phyloP scores from a whole-genome alignment of 2,888 invertebrate genomes.

The Cyclophora albipunctata region DNA sequence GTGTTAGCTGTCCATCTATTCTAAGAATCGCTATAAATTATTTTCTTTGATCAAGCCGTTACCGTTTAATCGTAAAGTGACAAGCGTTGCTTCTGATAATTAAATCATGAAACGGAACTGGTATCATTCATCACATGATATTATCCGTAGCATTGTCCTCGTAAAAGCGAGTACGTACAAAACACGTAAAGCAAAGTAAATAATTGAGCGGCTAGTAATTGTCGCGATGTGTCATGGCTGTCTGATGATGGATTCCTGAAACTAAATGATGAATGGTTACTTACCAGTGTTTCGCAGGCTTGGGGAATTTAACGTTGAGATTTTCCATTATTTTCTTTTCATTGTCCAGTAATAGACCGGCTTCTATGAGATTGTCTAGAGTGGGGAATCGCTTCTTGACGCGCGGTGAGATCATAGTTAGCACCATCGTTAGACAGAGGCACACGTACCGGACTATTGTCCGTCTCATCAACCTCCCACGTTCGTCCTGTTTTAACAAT shows the following conservation, averaged over 20 bases:
- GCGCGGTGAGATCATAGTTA: constrained; percentile 89
- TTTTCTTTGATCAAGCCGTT: too few species aligned
- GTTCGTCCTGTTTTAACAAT: constrained; percentile 77
- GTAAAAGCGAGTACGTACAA: too few species aligned
- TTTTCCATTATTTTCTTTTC: constrained; percentile 86
- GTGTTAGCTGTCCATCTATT: too few species aligned
- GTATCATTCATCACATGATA: too few species aligned
- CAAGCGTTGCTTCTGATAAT: too few species aligned
- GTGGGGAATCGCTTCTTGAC: constrained; percentile 93
- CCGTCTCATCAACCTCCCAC: constrained; percentile 86
- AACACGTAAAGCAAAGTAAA: too few species aligned
- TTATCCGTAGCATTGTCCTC: too few species aligned
- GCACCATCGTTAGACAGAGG: constrained; percentile 89
- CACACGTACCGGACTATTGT: constrained; percentile 90
- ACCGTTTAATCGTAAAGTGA: too few species aligned
- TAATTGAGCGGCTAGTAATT: too few species aligned
- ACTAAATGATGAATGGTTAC: constrained; percentile 10
- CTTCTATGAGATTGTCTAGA: constrained; percentile 87
- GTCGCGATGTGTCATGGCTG: too few species aligned
- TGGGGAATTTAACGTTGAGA: constrained; percentile 86
- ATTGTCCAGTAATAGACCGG: constrained; percentile 87
- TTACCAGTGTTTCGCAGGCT: constrained; percentile 90
- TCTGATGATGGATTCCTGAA: not conserved
- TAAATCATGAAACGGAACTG: too few species aligned
- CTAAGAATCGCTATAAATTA: too few species aligned